Evolutionary conservation across 2,113 vertebrate genomes (phyloP), one percentile per base, ranked within the genome.

Genomic region (Leucoraja erinaceus): DNA sequence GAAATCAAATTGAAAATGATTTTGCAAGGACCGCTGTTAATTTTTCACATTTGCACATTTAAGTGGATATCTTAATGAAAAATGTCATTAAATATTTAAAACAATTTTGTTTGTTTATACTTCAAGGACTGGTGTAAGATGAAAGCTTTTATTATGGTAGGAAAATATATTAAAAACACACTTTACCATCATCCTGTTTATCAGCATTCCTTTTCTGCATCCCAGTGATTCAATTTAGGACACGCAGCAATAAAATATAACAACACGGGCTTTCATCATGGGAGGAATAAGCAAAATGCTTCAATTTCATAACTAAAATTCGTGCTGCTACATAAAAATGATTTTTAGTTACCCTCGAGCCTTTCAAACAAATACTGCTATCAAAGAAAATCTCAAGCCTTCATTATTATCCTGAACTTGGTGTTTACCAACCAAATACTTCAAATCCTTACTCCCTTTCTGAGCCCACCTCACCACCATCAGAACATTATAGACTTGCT

Each of bases 11-110:
- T 81, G 20, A 3, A 81, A 56, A 54, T 56, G 18, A 56, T 81
- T 81, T 81, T 1, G 38, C 78, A 81, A 81, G 20, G 78, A 54
- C 78, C 18, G 25, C 20, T 81, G 78, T 20, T 54, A 81, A 54
- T 81, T 81, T 54, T 81, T 56, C 38, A 54, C 56, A 22, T 56
- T 81, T 81, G 56, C 47, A 20, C 78, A 56, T 54, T 81, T 81
- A 81, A 81, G 20, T 56, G 9, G 18, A 18, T 47, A 33, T 56
- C 54, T 81, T 81, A 54, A 81, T 81, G 38, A 22, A 20, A 56
- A 83, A 25, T 56, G 56, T 83, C 75, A 77, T 77, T 56, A 83
- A 83, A 83, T 83, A 56, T 83, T 56, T 83, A 86, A 63, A 63
- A 63, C 28, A 31, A 11, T 86, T 86, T 63, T 86, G 14, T 86